Evolutionary conservation across 2,797 vertebrate species (phyloP).

Genomic region (Trematomus bernacchii): DNA sequence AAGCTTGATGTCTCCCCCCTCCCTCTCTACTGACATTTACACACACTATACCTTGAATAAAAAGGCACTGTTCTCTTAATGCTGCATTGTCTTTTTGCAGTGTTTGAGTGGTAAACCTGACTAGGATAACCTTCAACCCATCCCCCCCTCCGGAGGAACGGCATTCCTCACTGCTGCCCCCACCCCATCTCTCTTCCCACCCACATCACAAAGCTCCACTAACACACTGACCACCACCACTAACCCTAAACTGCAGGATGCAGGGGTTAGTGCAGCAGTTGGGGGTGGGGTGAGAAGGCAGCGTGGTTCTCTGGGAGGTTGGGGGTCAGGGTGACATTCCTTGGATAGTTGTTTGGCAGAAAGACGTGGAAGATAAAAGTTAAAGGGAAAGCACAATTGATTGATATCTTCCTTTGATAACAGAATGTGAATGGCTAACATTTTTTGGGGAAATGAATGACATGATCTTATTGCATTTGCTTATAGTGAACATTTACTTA

Average conservation of each 20-base stretch:
- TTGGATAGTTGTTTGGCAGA: constrained; percentile 83
- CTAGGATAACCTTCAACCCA: constrained; percentile 73
- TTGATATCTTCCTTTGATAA: constrained; percentile 57
- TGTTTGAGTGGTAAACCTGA: constrained; percentile 78
- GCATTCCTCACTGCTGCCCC: constrained; percentile 82
- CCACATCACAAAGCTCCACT: constrained; percentile 82
- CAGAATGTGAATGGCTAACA: not conserved
- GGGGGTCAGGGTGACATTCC: constrained; percentile 82
- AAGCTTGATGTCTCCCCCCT: constrained; percentile 13
- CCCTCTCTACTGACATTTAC: constrained; percentile 8
- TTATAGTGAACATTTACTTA: not conserved
- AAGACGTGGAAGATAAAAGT: constrained; percentile 73
- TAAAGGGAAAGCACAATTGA: constrained; percentile 54
- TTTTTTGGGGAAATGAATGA: constrained; percentile 6
- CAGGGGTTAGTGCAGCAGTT: constrained; percentile 63
- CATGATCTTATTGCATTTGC: constrained; percentile 11
- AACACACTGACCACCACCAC: constrained; percentile 82
- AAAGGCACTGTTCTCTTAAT: constrained; percentile 37
- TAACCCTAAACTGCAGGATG: constrained; percentile 81
- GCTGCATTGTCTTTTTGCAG: constrained; percentile 58
- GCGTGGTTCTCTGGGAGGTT: constrained; percentile 67
- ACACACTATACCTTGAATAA: constrained; percentile 23
- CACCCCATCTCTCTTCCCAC: constrained; percentile 69
- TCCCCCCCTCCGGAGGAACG: constrained; percentile 62
- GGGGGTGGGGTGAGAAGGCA: constrained; percentile 78